Evolutionary conservation across 2,113 vertebrate genomes (phyloP).

Genomic region (Brachypodius melanocephalos): DNA sequence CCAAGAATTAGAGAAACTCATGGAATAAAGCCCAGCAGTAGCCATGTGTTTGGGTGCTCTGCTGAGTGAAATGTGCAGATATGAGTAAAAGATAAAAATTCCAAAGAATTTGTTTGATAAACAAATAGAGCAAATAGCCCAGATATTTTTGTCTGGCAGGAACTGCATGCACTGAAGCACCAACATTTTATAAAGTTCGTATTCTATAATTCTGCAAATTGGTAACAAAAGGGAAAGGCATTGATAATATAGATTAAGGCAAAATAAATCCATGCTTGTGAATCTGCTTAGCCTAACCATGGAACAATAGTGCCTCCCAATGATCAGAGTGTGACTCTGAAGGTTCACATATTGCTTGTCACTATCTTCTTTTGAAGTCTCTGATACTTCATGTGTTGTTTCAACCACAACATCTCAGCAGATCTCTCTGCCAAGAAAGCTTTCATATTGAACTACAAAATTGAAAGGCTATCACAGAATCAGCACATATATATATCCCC

Average conservation of each 20-base stretch:
- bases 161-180: background rate
- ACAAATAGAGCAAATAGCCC: background rate
- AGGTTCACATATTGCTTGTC: background rate
- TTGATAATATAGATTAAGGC: background rate
- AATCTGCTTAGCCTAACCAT: background rate
- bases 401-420: background rate
- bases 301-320: conserved; percentile 33
- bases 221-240: background rate
- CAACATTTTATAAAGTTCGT: background rate
- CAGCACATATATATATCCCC: background rate
- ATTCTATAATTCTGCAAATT: background rate
- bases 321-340: background rate
- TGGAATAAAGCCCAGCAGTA: background rate
- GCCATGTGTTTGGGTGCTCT: background rate
- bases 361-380: background rate
- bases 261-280: background rate
- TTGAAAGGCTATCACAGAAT: background rate
- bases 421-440: background rate
- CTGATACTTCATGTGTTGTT: background rate
- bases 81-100: background rate
- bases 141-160: background rate
- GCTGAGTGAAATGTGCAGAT: background rate
- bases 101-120: background rate
- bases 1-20: background rate
- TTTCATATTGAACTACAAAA: background rate